Conservation (phyloP, 2,888 invertebrate species). For the Lamproptera curius region DNA sequence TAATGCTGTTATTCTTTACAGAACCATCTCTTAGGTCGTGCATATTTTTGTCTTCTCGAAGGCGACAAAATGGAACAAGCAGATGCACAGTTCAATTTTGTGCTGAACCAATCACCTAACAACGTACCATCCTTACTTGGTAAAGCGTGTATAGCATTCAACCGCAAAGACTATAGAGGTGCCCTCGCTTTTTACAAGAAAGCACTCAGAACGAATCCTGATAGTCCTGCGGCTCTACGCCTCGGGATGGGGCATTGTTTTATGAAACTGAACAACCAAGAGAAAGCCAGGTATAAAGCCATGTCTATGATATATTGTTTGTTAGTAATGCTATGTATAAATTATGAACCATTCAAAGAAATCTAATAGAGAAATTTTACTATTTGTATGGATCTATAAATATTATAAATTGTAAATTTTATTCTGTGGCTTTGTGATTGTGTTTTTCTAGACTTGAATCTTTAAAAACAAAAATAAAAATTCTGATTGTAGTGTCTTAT, state of each 20-base stretch:
- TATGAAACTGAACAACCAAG: constrained; percentile 95
- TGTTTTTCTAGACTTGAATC: background rate
- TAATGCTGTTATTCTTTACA: constrained; percentile 52
- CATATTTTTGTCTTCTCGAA: constrained; percentile 98
- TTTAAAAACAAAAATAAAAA: too few relatives aligned
- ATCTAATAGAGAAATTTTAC: background rate
- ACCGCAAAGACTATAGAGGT: constrained; percentile 96
- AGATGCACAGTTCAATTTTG: constrained; percentile 99
- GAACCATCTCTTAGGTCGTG: constrained; percentile 98
- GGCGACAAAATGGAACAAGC: constrained; percentile 99
- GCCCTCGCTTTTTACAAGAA: constrained; percentile 99
- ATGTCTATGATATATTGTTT: background rate
- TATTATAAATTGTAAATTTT: background rate
- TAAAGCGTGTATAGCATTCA: constrained; percentile 99
- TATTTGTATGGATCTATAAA: background rate
- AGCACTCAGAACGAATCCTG: constrained; percentile 96
- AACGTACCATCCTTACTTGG: constrained; percentile 98
- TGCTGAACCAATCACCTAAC: constrained; percentile 95
- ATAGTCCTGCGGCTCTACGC: constrained; percentile 97
- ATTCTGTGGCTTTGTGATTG: background rate
- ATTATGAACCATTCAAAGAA: too few relatives aligned
- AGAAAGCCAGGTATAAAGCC: constrained; percentile 89
- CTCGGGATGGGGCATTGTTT: constrained; percentile 99
- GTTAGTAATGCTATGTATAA: background rate
- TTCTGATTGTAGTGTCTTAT: too few relatives aligned